Evolutionary conservation across 2,888 invertebrate genomes (phyloP), one percentile per base, ranked within the genome.

Genomic region (Phengaris arion): DNA sequence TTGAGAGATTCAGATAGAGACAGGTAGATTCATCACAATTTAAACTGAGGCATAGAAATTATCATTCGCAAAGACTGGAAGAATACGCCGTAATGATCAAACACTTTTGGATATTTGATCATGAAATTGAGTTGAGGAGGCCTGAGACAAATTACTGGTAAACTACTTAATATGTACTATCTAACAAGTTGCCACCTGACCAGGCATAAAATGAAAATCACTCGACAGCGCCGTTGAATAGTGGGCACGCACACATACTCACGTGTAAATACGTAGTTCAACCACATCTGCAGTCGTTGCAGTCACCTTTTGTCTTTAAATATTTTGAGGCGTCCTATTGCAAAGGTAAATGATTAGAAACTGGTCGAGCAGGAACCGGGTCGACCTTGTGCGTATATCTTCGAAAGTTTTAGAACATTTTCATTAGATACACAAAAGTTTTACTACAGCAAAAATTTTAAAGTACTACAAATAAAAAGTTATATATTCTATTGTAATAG

Each of bases 41-140:
- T 54, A 72, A 52, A 54, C 52, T 12, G 52, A 72, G 52, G 51
- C 51, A 72, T 69, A 52, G 52, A 52, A 52, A 72, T 68, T 74
- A 68, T 74, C 10, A 35, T 22, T 35, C 48, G 52, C 22, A 74
- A 35, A 68, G 68, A 64, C 52, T 54, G 51, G 45, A 52, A 72
- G 52, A 68, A 64, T 74, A 54, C 45, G 68, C 13, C 15, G 35
- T 68, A 54, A 68, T 68, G 35, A 74, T 55, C 59, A 46, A 59
- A 48, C 74, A 74, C 74, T 51, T 59, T 57, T 64, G 64, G 64
- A 64, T 45, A 64, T 64, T 64, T 45, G 64, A 64, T 64, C 35
- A 35, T 35, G 35, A 64, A 64, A 35, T 64, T 64, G 6, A 35
- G 35, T 13, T 35, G 35, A 35, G 2, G 35, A 35, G 2, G 22